These are phyloP conservation scores for Trichogramma dendrolimi DNA, from an alignment of 2,888 invertebrate genomes.

Conservation along the genomic window DNA sequence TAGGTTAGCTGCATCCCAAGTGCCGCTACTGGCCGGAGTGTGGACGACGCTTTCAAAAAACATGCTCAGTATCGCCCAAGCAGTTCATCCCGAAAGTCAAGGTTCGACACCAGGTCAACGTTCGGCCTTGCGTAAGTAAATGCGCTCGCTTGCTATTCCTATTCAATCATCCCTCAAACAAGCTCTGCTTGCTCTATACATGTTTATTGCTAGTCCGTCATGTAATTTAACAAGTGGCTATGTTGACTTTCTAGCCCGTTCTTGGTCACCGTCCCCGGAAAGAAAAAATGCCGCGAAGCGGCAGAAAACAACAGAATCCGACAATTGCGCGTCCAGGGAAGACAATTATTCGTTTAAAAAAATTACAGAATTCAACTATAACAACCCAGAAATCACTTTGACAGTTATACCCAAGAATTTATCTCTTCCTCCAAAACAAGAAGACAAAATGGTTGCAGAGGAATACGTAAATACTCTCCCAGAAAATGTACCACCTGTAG, in stretches of 20 bases:
- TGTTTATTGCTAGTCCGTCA: neutral
- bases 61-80: constrained; percentile 30
- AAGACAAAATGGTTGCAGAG: neutral
- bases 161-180: neutral
- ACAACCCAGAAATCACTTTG: constrained; percentile 29
- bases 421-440: neutral
- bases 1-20: too few relatives aligned
- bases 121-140: constrained; percentile 25
- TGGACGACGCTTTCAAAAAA: neutral
- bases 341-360: constrained; percentile 6
- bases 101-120: constrained; percentile 26
- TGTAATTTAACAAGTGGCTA: neutral
- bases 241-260: constrained; percentile 11
- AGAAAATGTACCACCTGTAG: constrained; percentile 8
- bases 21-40: neutral
- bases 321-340: neutral
- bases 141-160: neutral
- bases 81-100: constrained; percentile 27
- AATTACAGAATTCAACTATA: constrained; percentile 1
- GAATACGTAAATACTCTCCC: neutral
- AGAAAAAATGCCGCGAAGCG: constrained; percentile 24
- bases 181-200: neutral
- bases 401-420: constrained; percentile 25
- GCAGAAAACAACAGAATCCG: constrained; percentile 20
- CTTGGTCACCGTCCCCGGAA: constrained; percentile 15